Conservation (phyloP, 2,113 vertebrate genomes). For the Dicaeum eximium region DNA sequence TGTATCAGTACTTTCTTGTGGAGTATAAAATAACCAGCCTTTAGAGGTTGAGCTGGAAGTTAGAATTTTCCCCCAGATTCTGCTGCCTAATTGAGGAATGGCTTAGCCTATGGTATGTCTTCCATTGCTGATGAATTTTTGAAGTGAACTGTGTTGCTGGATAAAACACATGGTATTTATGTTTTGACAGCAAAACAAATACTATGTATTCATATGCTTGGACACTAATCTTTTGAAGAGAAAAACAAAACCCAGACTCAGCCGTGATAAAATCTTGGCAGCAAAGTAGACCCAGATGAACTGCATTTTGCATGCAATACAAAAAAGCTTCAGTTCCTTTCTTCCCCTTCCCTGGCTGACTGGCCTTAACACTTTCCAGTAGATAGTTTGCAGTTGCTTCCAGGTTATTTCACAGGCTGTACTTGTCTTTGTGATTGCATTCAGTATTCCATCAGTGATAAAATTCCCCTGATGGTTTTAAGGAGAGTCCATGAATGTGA, state of each 20-base stretch:
- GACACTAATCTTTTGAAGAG: conserved; percentile 45
- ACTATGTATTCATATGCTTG: conserved; percentile 15
- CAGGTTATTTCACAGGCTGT: not conserved
- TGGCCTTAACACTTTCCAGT: not conserved
- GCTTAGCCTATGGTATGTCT: not conserved
- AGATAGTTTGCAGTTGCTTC: not conserved
- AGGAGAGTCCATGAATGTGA: not conserved
- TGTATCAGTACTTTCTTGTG: not conserved
- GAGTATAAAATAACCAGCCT: not conserved
- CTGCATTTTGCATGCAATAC: conserved; percentile 32
- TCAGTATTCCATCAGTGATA: not conserved
- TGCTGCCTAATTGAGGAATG: not conserved
- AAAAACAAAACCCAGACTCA: conserved; percentile 48
- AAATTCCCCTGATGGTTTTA: not conserved
- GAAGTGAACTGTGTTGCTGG: not conserved
- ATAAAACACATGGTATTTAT: conserved; percentile 15
- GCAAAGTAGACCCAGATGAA: conserved; percentile 38
- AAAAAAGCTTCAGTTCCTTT: conserved; percentile 35
- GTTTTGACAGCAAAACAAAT: conserved; percentile 46
- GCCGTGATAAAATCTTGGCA: conserved; percentile 49
- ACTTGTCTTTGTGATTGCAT: not conserved
- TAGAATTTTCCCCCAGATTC: not conserved
- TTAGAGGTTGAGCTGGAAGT: not conserved
- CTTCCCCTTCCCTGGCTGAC: not conserved
- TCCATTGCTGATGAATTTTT: not conserved